These are phyloP conservation scores for Drosophila navojoa DNA, from an alignment of 1,140 invertebrate genomes.

Conservation along the genomic window DNA sequence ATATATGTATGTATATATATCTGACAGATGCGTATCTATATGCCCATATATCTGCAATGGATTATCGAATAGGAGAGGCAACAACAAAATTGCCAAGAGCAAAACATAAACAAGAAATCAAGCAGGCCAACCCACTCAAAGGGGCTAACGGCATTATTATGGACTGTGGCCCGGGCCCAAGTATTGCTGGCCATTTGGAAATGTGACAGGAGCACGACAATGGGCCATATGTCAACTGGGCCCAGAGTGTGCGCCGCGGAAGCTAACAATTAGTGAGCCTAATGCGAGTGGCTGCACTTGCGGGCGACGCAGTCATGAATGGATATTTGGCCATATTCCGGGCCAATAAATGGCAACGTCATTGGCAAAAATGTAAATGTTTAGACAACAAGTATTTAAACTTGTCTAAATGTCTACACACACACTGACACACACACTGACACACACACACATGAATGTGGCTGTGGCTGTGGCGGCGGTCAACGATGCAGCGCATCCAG, in stretches of 20 bases:
- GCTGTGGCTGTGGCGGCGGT: slow-evolving; percentile 22
- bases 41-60: too few species aligned
- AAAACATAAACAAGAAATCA: slow-evolving; percentile 2
- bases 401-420: slow-evolving; percentile 40
- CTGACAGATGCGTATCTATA: too few species aligned
- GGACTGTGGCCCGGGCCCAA: background rate
- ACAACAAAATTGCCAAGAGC: background rate
- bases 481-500: slow-evolving; percentile 41
- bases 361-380: slow-evolving; percentile 78
- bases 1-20: too few species aligned
- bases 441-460: background rate
- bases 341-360: slow-evolving; percentile 57
- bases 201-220: slow-evolving; percentile 58
- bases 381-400: slow-evolving; percentile 70
- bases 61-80: too few species aligned
- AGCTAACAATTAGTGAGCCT: slow-evolving; percentile 36
- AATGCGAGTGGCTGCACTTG: slow-evolving; percentile 4
- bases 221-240: slow-evolving; percentile 54
- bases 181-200: slow-evolving; percentile 34
- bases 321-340: slow-evolving; percentile 27
- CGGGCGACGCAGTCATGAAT: slow-evolving; percentile 37
- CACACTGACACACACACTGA: slow-evolving; percentile 12
- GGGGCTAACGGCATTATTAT: background rate
- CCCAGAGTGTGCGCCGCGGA: background rate
- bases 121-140: background rate